Evolutionary conservation across 2,113 vertebrate genomes (phyloP).

Genomic region (Neopipo cinnamomea): DNA sequence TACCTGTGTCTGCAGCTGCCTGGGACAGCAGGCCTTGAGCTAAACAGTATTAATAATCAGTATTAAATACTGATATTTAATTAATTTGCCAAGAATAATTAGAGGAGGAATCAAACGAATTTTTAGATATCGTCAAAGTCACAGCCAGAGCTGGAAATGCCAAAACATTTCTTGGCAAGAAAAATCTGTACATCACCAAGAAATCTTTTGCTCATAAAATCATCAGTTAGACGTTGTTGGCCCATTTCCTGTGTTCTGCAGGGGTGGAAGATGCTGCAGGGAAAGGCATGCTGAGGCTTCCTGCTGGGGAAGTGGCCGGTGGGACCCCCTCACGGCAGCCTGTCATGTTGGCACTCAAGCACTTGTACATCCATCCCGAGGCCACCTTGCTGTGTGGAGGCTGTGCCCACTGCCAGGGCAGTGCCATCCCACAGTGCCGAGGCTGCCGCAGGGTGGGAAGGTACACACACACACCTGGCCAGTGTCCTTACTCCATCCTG

Average conservation of each 20-base stretch:
- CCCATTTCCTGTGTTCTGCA: not conserved
- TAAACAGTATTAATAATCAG: not conserved
- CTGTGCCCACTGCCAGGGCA: not conserved
- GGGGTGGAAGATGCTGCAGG: not conserved
- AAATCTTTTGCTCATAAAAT: not conserved
- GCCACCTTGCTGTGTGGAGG: not conserved
- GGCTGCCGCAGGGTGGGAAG: accelerated
- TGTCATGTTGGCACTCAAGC: not conserved
- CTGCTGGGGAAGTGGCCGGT: accelerated
- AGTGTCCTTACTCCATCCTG: accelerated
- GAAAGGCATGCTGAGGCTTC: accelerated
- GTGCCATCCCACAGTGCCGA: accelerated
- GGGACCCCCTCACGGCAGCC: no score
- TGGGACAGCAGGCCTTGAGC: not conserved
- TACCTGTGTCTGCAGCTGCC: not conserved
- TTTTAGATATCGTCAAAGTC: not conserved
- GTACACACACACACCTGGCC: not conserved
- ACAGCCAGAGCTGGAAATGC: not conserved
- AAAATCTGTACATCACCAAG: not conserved
- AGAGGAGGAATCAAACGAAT: not conserved
- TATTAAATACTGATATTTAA: not conserved
- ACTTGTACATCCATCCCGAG: not conserved
- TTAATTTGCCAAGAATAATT: not conserved
- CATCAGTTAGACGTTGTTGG: not conserved
- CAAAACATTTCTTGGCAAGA: not conserved